These are phyloP conservation scores for Zygothrica quintamaculata DNA, from an alignment of 2,888 invertebrate species.

Conservation along the genomic window DNA sequence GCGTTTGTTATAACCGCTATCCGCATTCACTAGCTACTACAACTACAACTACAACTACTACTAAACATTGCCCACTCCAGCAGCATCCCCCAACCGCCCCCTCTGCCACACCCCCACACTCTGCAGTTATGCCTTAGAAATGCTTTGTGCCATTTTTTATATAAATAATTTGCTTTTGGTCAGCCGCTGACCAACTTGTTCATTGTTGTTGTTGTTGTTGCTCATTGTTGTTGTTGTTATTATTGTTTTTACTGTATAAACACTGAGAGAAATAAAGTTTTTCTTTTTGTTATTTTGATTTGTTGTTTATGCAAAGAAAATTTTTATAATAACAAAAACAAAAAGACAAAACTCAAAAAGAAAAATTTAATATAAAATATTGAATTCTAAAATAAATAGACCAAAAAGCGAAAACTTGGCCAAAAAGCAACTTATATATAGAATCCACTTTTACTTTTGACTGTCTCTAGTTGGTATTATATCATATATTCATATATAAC, in stretches of 20 bases:
- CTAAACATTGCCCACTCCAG: too few species aligned
- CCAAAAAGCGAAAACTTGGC: too few species aligned
- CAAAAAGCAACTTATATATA: too few species aligned
- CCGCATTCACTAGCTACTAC: too few species aligned
- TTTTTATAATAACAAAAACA: not conserved
- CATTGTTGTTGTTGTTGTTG: conserved; percentile 46
- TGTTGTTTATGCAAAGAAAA: not conserved
- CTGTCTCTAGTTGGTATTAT: too few species aligned
- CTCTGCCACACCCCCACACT: not conserved
- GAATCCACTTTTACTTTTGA: too few species aligned
- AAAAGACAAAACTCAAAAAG: too few species aligned
- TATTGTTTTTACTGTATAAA: not conserved
- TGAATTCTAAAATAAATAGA: not conserved
- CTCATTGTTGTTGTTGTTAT: too few species aligned
- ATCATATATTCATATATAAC: too few species aligned
- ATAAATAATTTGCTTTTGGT: conserved; percentile 69
- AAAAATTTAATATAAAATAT: not conserved
- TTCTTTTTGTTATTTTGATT: not conserved
- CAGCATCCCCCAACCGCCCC: too few species aligned
- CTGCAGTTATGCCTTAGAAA: conserved; percentile 27
- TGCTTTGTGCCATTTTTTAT: conserved; percentile 70
- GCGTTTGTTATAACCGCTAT: conserved; percentile 55
- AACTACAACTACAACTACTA: too few species aligned
- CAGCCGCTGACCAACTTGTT: conserved; percentile 47
- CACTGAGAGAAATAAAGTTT: conserved; percentile 36